These are phyloP conservation scores for Cheilosia scutellata DNA, from an alignment of 2,888 invertebrate genomes.

Conservation along the genomic window DNA sequence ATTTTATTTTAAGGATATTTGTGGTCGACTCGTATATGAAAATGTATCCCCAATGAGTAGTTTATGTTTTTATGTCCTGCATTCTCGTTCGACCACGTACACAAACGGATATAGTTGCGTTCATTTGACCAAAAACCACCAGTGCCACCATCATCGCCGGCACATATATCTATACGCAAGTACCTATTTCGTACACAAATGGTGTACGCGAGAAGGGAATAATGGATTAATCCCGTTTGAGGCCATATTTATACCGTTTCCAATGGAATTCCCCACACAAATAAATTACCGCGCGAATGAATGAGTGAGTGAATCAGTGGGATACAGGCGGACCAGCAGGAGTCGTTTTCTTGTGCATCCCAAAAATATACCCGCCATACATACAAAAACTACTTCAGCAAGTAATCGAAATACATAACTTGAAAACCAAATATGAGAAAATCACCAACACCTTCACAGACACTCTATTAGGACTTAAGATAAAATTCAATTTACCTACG, in stretches of 20 bases:
- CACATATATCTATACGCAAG: background rate
- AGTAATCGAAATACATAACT: conserved; percentile 66
- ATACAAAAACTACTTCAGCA: conserved; percentile 26
- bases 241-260: conserved; percentile 83
- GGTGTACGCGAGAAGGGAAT: conserved; percentile 76
- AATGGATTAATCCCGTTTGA: conserved; percentile 83
- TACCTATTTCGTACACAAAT: conserved; percentile 45
- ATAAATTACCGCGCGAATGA: conserved; percentile 70
- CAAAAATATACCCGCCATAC: conserved; percentile 46
- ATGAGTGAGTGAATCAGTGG: conserved; percentile 6
- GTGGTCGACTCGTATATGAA: conserved; percentile 68
- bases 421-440: conserved; percentile 67
- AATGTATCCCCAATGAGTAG: conserved; percentile 68
- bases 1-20: conserved; percentile 70
- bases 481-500: conserved; percentile 72
- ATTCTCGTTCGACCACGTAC: conserved; percentile 42
- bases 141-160: conserved; percentile 23
- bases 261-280: conserved; percentile 67
- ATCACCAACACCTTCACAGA: conserved; percentile 55
- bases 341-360: conserved; percentile 63
- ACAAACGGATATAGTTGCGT: conserved; percentile 35
- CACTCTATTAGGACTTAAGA: conserved; percentile 60
- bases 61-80: conserved; percentile 40
- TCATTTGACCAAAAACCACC: conserved; percentile 63
- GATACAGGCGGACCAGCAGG: conserved; percentile 14